Conservation (phyloP, 1,140 invertebrate genomes). For the Atta colombica region DNA sequence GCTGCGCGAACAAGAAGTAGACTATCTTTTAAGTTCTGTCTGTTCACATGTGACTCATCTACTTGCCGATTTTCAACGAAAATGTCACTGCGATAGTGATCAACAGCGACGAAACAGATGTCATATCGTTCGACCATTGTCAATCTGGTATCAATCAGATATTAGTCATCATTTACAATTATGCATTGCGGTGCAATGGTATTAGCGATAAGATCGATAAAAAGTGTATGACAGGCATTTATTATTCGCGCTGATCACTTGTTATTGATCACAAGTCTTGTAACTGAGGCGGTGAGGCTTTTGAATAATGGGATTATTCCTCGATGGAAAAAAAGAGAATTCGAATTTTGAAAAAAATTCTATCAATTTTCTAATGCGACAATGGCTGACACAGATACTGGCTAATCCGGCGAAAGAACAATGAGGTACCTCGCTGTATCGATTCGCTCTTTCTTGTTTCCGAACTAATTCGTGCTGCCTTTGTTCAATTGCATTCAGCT, state of each 20-base stretch:
- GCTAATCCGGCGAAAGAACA: slow-evolving; percentile 5
- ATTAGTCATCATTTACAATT: slow-evolving; percentile 65
- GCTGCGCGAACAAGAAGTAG: background rate
- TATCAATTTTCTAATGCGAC: slow-evolving; percentile 21
- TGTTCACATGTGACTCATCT: background rate
- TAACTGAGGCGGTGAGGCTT: slow-evolving; percentile 35
- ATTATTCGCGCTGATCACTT: slow-evolving; percentile 50
- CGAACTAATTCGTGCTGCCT: slow-evolving; percentile 14
- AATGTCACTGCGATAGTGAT: background rate
- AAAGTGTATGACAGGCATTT: slow-evolving; percentile 56
- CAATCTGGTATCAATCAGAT: slow-evolving; percentile 19
- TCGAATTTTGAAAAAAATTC: slow-evolving; percentile 20
- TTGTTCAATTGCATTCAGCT: background rate
- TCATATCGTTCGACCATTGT: slow-evolving; percentile 46
- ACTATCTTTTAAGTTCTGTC: background rate
- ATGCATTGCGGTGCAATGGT: slow-evolving; percentile 33
- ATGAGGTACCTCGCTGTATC: slow-evolving; percentile 6
- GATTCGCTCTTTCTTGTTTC: background rate
- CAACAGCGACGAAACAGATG: slow-evolving; percentile 5
- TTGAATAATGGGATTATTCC: slow-evolving; percentile 46
- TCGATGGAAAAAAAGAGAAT: background rate
- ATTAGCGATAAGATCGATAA: slow-evolving; percentile 66
- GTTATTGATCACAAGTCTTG: slow-evolving; percentile 50
- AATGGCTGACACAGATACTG: background rate
- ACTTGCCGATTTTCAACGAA: background rate